Evolutionary conservation across 2,888 invertebrate genomes (phyloP).

Genomic region (Priocnemis perturbator): DNA sequence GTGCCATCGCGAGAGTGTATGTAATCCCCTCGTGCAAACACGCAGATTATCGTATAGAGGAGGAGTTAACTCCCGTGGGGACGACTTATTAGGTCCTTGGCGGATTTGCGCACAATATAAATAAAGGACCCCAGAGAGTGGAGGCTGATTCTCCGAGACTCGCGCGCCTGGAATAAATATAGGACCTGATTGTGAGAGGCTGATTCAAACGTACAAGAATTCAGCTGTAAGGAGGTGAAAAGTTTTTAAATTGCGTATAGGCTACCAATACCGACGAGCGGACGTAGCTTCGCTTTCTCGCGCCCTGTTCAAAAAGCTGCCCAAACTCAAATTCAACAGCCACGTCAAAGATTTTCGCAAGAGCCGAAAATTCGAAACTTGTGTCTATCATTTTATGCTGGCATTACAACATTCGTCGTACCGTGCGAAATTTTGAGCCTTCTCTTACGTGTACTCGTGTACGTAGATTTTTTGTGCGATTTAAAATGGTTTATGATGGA

Average conservation of each 20-base stretch:
- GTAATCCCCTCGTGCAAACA: slow-evolving; percentile 8
- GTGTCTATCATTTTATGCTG: too few species aligned
- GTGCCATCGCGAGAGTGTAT: not conserved
- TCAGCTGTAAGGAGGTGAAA: not conserved
- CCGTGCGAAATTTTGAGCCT: too few species aligned
- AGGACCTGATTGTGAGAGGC: not conserved
- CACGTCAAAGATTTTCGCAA: too few species aligned
- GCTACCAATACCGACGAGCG: too few species aligned
- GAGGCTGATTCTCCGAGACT: not conserved
- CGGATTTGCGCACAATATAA: slow-evolving; percentile 20
- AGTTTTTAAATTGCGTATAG: not conserved
- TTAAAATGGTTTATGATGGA: too few species aligned
- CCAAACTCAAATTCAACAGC: too few species aligned
- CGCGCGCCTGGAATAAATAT: slow-evolving; percentile 14
- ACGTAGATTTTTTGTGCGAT: too few species aligned
- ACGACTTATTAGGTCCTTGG: slow-evolving; percentile 27
- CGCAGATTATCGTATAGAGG: slow-evolving; percentile 11
- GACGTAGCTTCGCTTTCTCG: too few species aligned
- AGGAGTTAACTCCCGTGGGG: slow-evolving; percentile 9
- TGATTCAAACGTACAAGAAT: slow-evolving; percentile 10
- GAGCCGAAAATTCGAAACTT: too few species aligned
- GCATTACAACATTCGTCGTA: too few species aligned
- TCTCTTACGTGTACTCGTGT: too few species aligned
- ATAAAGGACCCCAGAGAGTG: slow-evolving; percentile 16
- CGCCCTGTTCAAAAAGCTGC: too few species aligned